Evolutionary conservation across 2,888 invertebrate genomes (phyloP), one percentile per base, ranked within the genome.

Genomic region (Gymnocheta viridis): DNA sequence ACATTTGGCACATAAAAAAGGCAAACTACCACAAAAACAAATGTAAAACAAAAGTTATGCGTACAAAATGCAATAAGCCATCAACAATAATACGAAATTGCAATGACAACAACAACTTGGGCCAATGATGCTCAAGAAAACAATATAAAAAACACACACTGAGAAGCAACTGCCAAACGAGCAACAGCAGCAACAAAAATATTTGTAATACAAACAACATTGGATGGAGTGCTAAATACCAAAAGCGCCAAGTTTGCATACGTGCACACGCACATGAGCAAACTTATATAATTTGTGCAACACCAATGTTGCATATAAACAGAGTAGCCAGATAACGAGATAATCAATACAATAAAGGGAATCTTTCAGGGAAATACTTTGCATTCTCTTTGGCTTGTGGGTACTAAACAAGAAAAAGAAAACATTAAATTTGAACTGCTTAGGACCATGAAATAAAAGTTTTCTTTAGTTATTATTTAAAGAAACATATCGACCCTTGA

Each of bases 201-300:
- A 76, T 64, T 64, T 19, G 56, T 70, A 49, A 78, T 73, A 60
- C 54, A 67, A 77, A 73, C 67, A 82, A 56, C 62, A 73, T 79
- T 78, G 62, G 38, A 78, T 69, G 66, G 64, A 82, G 73, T 79
- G 79, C 74, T 82, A 79, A 82, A 82, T 79, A 74, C 64, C 73
- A 79, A 62, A 62, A 56, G 73, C 69, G 67, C 69, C 79, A 79
- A 79, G 38, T 56, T 69, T 64, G 54, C 54, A 73, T 60, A 58
- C 44, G 47, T 10, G 27, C 32, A 64, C 51, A 12, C 12, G 62
- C 27, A 35, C 17, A 49, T 4, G 0, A 29, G n/a, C 27, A 54
- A 22, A 44, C 6, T 4, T 14, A 67, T n/a, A 49, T 1, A 32
- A 6, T 49, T 12, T 22, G 44, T 67, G 22, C 49, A 38, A 19